A percentile compares a stretch with the other conserved stretches of the same genome.
Conservation (phyloP, 2,888 invertebrate genomes). For the Philhelius pedissequus region DNA sequence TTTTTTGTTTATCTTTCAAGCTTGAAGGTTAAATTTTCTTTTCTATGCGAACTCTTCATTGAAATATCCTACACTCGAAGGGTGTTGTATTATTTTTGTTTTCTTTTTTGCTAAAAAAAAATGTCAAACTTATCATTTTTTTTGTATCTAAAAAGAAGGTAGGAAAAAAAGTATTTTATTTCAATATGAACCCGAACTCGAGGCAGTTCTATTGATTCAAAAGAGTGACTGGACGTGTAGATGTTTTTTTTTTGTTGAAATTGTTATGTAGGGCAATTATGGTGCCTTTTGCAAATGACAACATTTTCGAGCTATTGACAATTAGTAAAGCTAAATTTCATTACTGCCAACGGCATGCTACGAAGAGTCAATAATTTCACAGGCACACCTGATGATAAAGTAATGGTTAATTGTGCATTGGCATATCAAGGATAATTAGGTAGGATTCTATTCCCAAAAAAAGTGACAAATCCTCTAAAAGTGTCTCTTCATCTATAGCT, state of each 20-base stretch:
- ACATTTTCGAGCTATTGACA: neutral
- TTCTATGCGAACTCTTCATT: constrained; percentile 13
- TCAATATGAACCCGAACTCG: neutral
- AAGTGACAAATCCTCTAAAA: too few relatives aligned
- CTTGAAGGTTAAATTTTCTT: constrained; percentile 43
- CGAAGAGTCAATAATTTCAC: too few relatives aligned
- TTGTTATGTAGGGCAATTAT: neutral
- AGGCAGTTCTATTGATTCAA: neutral
- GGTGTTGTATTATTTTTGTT: neutral
- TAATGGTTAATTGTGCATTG: too few relatives aligned
- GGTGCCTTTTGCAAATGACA: neutral
- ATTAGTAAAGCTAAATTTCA: too few relatives aligned
- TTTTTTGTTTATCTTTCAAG: neutral
- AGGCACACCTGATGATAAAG: too few relatives aligned
- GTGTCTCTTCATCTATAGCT: too few relatives aligned
- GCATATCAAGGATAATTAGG: too few relatives aligned
- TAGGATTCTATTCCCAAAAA: too few relatives aligned
- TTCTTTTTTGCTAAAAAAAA: neutral
- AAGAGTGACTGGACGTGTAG: neutral
- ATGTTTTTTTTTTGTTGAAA: neutral
- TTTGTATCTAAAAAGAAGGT: neutral
- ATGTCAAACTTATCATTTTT: neutral
- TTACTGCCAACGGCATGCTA: too few relatives aligned
- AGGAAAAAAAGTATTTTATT: neutral
- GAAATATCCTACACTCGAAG: constrained; percentile 18